These are phyloP conservation scores for Casuarius casuarius DNA, from an alignment of 2,113 vertebrate genomes.

Conservation along the genomic window DNA sequence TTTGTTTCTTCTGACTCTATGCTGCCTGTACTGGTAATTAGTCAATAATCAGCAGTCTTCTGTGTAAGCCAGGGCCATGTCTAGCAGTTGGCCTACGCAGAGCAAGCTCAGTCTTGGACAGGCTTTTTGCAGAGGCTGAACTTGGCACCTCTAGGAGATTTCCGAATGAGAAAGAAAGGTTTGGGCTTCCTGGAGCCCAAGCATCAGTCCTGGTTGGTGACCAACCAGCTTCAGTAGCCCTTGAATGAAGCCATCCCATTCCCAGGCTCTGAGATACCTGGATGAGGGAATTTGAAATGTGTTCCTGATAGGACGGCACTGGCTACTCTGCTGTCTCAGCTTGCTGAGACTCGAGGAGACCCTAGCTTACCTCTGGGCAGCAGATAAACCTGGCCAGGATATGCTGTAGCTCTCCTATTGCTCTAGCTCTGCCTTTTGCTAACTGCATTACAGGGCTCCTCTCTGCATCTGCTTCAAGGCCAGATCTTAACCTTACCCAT, in stretches of 20 bases:
- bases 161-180: background rate
- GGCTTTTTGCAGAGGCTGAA: background rate
- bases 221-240: background rate
- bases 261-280: background rate
- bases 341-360: rapidly evolving
- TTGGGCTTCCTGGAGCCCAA: background rate
- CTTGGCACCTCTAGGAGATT: background rate
- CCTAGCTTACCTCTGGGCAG: background rate
- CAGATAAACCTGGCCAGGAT: background rate
- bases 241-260: background rate
- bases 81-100: background rate
- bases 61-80: background rate
- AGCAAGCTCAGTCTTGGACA: background rate
- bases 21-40: background rate
- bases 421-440: background rate
- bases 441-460: background rate
- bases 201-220: background rate
- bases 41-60: background rate
- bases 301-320: background rate
- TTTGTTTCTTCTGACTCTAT: background rate
- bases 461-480: rapidly evolving
- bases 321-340: background rate
- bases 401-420: background rate
- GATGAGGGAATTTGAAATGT: background rate
- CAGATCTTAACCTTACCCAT: background rate